phyloP scores from a whole-genome alignment of 2,888 invertebrate species.

The Nowickia ferox region DNA sequence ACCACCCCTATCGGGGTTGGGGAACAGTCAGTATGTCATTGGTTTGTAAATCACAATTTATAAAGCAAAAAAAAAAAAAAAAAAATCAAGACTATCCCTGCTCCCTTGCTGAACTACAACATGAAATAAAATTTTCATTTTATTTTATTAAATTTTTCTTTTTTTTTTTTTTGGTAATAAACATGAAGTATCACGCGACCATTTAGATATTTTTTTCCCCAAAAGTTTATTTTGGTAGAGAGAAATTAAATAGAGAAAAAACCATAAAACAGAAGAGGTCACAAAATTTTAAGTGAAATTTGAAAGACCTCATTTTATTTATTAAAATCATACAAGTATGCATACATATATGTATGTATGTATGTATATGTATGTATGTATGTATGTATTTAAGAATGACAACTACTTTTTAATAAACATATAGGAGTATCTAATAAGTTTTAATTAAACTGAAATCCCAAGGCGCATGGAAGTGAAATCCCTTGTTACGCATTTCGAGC shows the following conservation, averaged over 20 bases:
- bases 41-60: constrained; percentile 67
- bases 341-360: no score
- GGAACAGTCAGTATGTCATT: constrained; percentile 68
- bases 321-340: no score
- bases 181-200: constrained; percentile 69
- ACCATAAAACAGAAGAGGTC: constrained; percentile 4
- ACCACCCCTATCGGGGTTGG: constrained; percentile 20
- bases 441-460: constrained; percentile 4
- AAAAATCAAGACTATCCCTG: constrained; percentile 32
- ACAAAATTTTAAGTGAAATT: constrained; percentile 28
- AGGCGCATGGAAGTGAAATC: background rate
- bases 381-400: constrained; percentile 1
- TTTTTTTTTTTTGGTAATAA: constrained; percentile 60
- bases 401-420: background rate
- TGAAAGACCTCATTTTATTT: constrained; percentile 59
- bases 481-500: background rate
- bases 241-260: background rate
- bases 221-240: constrained; percentile 1
- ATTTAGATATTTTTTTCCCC: constrained; percentile 53
- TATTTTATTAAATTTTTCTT: constrained; percentile 12
- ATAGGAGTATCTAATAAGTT: background rate
- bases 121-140: constrained; percentile 43
- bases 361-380: no score
- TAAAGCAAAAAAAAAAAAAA: constrained; percentile 1
- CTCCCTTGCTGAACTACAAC: background rate